Base-by-base conservation (phyloP, 2,797 vertebrate genomes). In the Diglossa cyanea region DNA sequence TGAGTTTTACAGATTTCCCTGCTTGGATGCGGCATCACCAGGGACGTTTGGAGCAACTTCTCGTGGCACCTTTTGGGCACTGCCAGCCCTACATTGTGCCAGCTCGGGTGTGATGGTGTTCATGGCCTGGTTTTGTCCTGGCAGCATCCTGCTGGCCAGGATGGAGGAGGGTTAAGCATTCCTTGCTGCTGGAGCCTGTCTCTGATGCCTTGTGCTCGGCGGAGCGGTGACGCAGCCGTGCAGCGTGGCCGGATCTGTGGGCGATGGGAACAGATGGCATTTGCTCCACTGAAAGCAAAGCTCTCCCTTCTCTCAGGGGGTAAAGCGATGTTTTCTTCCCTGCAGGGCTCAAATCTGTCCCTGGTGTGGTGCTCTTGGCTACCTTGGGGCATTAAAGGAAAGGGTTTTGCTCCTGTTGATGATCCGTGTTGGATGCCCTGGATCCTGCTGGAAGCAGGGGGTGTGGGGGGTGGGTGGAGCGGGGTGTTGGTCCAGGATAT, bases 191-290 rank as follows among this genome's bases (percentile, higher is more conserved):
- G 76, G 57, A 91, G 61, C n/a, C 42, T 50, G 79, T 58, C 5
- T 6, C 23, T 39, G 28, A 17, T 31, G 40, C n/a, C 73, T 67
- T 23, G 54, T 82, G 80, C 63, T 72, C 37, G 25, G 72, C 21
- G 3, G 66, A 18, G 66, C 3, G 0, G 60, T 80, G 89, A 88
- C 8, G 68, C 4, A 39, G 70, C 48, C 8, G 1, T 2, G 2
- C 61, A 65, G 74, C 12, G 4, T 54, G 90, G 77, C 80, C 13
- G 33, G 80, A 85, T 95, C 88, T 79, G 94, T 91, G 93, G 90
- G 94, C 30, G 77, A 89, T 4, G 3, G 88, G 71, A 90, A 88
- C 92, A 95, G 94, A 94, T 95, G 94, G 88, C 72, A 89, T 77
- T 82, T 92, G 90, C 86, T 95, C 53, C 2, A 14, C 66, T 85